Conservation (phyloP, 2,888 invertebrate genomes). For the Gari tellinella region DNA sequence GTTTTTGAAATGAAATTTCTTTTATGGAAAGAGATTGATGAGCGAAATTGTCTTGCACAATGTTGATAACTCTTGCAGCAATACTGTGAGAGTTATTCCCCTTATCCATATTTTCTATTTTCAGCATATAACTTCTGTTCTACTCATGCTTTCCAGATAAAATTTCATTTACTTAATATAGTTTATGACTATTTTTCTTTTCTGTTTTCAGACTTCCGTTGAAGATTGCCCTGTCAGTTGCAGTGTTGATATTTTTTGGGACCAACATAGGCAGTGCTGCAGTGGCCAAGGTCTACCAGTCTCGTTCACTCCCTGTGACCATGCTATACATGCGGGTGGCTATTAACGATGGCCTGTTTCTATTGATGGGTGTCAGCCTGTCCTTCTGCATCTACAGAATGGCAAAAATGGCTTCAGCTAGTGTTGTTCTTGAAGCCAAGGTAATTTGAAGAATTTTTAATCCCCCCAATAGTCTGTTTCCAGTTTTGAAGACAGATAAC, state of each 20-base stretch:
- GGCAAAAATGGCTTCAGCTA: slow-evolving; percentile 80
- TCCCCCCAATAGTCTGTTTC: too few species aligned
- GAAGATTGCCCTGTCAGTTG: slow-evolving; percentile 68
- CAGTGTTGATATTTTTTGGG: slow-evolving; percentile 75
- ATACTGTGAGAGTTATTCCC: too few species aligned
- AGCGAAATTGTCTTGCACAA: too few species aligned
- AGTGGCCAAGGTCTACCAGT: slow-evolving; percentile 67
- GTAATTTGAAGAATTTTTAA: too few species aligned
- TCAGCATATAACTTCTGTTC: too few species aligned
- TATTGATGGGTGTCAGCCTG: slow-evolving; percentile 76
- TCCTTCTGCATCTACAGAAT: slow-evolving; percentile 80
- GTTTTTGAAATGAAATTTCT: not conserved
- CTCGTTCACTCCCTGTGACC: slow-evolving; percentile 65
- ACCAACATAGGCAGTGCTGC: slow-evolving; percentile 80
- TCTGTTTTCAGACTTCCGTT: slow-evolving; percentile 68
- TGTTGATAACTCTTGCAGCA: too few species aligned
- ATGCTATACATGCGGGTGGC: slow-evolving; percentile 79
- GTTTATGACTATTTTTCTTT: not conserved
- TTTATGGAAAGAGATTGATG: too few species aligned
- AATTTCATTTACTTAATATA: too few species aligned
- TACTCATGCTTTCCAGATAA: too few species aligned
- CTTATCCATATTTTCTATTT: too few species aligned
- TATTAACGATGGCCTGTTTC: slow-evolving; percentile 81
- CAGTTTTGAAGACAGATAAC: too few species aligned
- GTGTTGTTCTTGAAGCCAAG: slow-evolving; percentile 82